These are phyloP conservation scores for Boloria euphrosyne DNA, from an alignment of 2,888 invertebrate species.

Conservation along the genomic window DNA sequence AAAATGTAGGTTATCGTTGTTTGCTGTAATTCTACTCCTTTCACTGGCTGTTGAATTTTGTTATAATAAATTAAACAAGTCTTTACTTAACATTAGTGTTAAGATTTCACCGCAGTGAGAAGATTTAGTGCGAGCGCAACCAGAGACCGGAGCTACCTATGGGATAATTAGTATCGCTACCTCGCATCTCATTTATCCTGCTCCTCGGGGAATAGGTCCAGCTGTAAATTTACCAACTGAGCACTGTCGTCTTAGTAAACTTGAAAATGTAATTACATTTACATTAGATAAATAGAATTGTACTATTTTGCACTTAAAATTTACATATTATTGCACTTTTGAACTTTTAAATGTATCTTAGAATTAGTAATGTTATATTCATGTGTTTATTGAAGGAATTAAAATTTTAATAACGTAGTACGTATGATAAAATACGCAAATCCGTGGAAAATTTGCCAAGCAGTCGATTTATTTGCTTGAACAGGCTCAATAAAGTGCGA, in stretches of 20 bases:
- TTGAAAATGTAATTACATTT: conserved; percentile 82
- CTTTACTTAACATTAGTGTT: conserved; percentile 9
- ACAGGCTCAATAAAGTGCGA: conserved; percentile 70
- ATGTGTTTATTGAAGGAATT: neutral
- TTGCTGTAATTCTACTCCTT: neutral
- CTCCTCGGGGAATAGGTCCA: conserved; percentile 78
- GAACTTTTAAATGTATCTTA: conserved; percentile 37
- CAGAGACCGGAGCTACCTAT: conserved; percentile 65
- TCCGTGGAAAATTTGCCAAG: conserved; percentile 42
- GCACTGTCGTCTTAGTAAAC: conserved; percentile 80
- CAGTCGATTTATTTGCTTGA: conserved; percentile 35
- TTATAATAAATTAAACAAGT: neutral
- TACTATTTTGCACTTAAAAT: conserved; percentile 55
- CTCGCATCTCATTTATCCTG: conserved; percentile 79
- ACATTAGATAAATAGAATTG: conserved; percentile 67
- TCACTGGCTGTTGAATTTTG: neutral
- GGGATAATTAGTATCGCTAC: conserved; percentile 81
- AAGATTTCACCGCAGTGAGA: conserved; percentile 21
- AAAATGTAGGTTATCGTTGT: neutral
- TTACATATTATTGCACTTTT: too few species aligned
- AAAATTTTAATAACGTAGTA: neutral
- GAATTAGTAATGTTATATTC: conserved; percentile 34
- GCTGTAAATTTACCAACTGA: conserved; percentile 81
- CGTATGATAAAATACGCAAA: conserved; percentile 33
- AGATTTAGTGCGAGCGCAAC: conserved; percentile 41